Evolutionary conservation across 2,113 vertebrate species (phyloP).

Genomic region (Capreolus pygargus): DNA sequence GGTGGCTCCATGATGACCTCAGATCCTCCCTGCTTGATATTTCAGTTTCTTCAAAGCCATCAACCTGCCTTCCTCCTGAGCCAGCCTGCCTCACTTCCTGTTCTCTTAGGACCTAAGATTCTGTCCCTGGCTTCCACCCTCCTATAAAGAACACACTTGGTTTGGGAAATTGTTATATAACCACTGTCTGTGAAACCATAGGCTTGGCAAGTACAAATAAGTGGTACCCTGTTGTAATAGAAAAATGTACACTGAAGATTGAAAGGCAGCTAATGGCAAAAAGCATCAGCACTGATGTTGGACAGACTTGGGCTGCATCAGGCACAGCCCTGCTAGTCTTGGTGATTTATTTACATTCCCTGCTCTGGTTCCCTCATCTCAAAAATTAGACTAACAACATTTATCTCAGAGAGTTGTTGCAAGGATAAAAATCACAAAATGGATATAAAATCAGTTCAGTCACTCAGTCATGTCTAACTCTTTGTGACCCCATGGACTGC

Average conservation of each 20-base stretch:
- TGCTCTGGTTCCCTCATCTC: not conserved
- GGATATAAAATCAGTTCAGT: not conserved
- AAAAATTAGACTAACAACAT: not conserved
- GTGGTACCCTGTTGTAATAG: not conserved
- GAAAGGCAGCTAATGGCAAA: not conserved
- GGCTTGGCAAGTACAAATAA: not conserved
- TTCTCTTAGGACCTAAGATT: not conserved
- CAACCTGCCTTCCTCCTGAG: not conserved
- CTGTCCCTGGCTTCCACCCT: not conserved
- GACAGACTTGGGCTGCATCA: not conserved
- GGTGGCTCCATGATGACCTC: not conserved
- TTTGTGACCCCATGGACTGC: not conserved
- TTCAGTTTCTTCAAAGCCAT: not conserved
- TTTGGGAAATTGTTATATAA: not conserved
- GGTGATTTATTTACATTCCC: not conserved
- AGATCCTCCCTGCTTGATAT: not conserved
- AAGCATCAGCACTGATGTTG: not conserved
- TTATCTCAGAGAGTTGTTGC: not conserved
- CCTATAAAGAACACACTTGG: not conserved
- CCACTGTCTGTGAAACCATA: not conserved
- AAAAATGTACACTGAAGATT: not conserved
- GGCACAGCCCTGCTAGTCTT: not conserved
- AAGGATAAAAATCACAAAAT: slow-evolving; percentile 13
- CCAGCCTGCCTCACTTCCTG: fast-evolving
- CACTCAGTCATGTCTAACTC: not conserved